phyloP scores from a whole-genome alignment of 2,797 vertebrate genomes.

The Lophius americanus region DNA sequence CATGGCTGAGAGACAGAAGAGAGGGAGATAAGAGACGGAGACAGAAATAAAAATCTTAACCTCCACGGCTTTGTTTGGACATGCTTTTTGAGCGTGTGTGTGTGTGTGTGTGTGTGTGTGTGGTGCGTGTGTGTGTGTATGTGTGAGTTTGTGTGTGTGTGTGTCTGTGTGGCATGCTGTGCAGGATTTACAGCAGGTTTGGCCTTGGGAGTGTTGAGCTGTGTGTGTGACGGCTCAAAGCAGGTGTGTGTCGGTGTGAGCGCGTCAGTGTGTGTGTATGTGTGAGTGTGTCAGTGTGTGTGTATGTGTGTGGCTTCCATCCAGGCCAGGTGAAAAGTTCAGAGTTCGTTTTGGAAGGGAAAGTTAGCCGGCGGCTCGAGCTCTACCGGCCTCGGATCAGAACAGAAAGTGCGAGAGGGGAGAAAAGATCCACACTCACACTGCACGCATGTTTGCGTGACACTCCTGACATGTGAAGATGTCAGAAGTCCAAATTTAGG shows the following conservation, averaged over 20 bases:
- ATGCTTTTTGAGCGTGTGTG: conserved; percentile 29
- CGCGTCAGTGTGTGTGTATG: conserved; percentile 28
- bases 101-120: conserved; percentile 27
- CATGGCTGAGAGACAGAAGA: neutral
- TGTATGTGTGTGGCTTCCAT: conserved; percentile 15
- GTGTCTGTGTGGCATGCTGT: conserved; percentile 42
- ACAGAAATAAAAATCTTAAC: conserved; percentile 38
- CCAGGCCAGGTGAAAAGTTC: conserved; percentile 72
- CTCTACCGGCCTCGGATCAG: conserved; percentile 22
- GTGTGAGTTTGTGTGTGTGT: conserved; percentile 29
- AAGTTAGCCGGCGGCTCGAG: conserved; percentile 61
- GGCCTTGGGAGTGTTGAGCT: conserved; percentile 54
- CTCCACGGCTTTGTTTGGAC: conserved; percentile 46
- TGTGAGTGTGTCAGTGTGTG: conserved; percentile 47
- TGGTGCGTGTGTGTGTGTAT: conserved; percentile 30
- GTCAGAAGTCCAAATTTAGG: conserved; percentile 14
- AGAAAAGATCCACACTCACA: conserved; percentile 13
- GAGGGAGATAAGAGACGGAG: conserved; percentile 3
- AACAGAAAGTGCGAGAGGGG: conserved; percentile 27
- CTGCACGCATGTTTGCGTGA: neutral
- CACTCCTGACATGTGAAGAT: conserved; percentile 6
- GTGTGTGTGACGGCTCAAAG: conserved; percentile 58
- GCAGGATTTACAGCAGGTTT: conserved; percentile 70
- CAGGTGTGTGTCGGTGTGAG: conserved; percentile 58
- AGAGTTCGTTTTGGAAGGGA: conserved; percentile 68